Base-by-base conservation (phyloP, 2,113 vertebrate genomes). In the Ceyx margarethae region DNA sequence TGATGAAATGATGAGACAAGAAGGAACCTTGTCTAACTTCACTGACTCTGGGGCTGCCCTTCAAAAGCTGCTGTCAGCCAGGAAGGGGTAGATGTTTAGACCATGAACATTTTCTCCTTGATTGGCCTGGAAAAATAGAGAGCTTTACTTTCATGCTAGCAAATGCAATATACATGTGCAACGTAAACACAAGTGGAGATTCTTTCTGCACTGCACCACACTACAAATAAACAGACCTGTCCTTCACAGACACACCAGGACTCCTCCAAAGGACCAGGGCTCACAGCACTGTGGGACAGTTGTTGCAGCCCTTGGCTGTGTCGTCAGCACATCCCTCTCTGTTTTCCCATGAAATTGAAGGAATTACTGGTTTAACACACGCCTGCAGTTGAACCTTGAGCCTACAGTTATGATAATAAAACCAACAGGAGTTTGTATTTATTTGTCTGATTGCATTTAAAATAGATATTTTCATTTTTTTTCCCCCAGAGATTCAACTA, bases 131-230 rank as follows among this genome's bases (percentile, higher is more conserved):
- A 53, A 58, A 87, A 89, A 78, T n/a, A 95, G 80, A 90, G 90
- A 91, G 72, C 75, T 31, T 79, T 94, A 86, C 88, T 94, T 95
- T 93, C 82, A 69, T 25, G 67, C 50, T 84, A 37, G 80, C 45
- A 77, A 58, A 88, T 26, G 88, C 76, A 77, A 73, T n/a, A 66
- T 81, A 68, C 81, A 29, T 23, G 46, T 87, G 90, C 87, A 91
- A 86, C 86, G 89, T 87, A 93, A 94, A 87, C 5, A 46, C 3
- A 9, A 61, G 65, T 77, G 82, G 61, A 28, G 57, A 43, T 94
- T 77, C 85, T 83, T 79, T 83, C 83, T 87, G 2, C 78, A 7
- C 71, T 26, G 75, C 15, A 6, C 33, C 12, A 33, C 21, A 29
- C 84, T 92, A 35, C 82, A 80, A 91, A 93, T 61, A 68, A 93